Base-by-base conservation (phyloP, 2,888 invertebrate species). In the Trichacis sp. region DNA sequence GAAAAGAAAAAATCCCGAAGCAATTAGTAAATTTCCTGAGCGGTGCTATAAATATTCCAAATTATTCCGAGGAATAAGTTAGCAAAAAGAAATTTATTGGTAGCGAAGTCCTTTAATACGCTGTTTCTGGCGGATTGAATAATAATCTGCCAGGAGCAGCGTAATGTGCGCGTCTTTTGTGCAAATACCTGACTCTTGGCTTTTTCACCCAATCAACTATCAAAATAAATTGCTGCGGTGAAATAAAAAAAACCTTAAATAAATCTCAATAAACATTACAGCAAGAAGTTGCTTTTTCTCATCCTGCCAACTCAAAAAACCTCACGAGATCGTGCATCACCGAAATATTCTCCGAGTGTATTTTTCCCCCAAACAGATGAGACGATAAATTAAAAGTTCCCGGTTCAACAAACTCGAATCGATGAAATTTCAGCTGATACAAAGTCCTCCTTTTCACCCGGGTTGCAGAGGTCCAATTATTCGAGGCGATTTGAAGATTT, bases 391-490 rank as follows among this genome's bases (percentile, higher is more conserved):
- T 33, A 33, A 11, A n/a, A 9, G 40, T 40, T 40, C 40, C 15
- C 40, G 40, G 40, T 40, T 40, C 40, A 40, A 40, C 15, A 2
- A 40, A 40, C 40, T 15, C 4, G 40, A 40, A 36, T 12, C 36
- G 12, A 36, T 12, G 36, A 36, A 12, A 3, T 40, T 40, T 15
- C 5, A 3, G 9, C 5, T 5, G 9, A 15, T 33, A n/a, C 33
- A 33, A n/a, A 33, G 24, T 24, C 24, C 24, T 5, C 8, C 8
- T 24, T 24, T 24, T 24, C n/a, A n/a, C n/a, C n/a, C n/a, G n/a
- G n/a, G n/a, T n/a, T n/a, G n/a, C n/a, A n/a, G n/a, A n/a, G 68
- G 64, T 49, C 68, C 68, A 68, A 68, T 68, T 68, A 68, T 68
- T 64, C 61, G 68, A 61, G 57, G 68, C 68, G 64, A 68, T 68